Evolutionary conservation across 1,140 invertebrate species (phyloP).

Genomic region (Brachystomella parvula): DNA sequence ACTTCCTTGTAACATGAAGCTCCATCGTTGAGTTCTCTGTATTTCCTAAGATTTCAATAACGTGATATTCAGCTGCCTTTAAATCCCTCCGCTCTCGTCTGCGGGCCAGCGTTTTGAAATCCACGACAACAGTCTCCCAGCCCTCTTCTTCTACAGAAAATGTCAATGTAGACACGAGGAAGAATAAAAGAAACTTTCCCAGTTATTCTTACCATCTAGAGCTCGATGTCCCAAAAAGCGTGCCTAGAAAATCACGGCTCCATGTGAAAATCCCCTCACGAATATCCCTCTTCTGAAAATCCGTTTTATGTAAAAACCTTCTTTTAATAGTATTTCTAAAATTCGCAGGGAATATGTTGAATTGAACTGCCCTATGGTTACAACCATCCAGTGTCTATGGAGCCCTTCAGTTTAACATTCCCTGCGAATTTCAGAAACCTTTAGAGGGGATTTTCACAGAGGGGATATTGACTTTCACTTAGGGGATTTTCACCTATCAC

Average conservation of each 20-base stretch:
- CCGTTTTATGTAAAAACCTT: too few relatives aligned
- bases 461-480: too few relatives aligned
- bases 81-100: background rate
- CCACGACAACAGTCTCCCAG: background rate
- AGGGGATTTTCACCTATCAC: too few relatives aligned
- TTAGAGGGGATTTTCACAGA: too few relatives aligned
- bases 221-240: background rate
- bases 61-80: conserved; percentile 10
- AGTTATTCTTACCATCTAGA: background rate
- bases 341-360: too few relatives aligned
- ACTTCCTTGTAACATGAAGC: conserved; percentile 11
- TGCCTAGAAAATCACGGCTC: background rate
- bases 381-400: too few relatives aligned
- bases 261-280: too few relatives aligned
- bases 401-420: too few relatives aligned
- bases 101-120: background rate
- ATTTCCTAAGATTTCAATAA: conserved; percentile 3
- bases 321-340: too few relatives aligned
- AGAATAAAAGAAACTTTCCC: background rate
- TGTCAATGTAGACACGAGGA: background rate
- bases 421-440: too few relatives aligned
- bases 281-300: too few relatives aligned
- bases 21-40: background rate
- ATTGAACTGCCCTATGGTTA: too few relatives aligned
- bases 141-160: background rate